A percentile compares a stretch with the other conserved stretches of the same genome.
These are phyloP conservation scores for Stenotaenia linearis DNA, from an alignment of 2,888 invertebrate species.

Conservation along the genomic window DNA sequence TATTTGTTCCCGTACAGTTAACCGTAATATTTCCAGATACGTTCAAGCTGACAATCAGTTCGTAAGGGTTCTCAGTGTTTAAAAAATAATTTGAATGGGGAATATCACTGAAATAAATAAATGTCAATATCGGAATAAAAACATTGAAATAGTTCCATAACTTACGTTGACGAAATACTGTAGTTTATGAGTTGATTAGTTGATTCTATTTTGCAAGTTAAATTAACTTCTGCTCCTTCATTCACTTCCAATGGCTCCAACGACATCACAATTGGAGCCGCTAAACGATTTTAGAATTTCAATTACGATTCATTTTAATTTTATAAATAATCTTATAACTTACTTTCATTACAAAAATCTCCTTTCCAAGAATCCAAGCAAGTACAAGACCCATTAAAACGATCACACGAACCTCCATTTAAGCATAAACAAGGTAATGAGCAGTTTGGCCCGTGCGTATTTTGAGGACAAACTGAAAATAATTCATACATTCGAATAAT, in stretches of 20 bases:
- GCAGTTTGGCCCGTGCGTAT: not conserved
- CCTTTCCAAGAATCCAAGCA: not conserved
- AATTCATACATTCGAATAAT: too few relatives aligned
- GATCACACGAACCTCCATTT: not conserved
- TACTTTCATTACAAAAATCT: not conserved
- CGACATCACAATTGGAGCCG: not conserved
- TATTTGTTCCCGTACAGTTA: not conserved
- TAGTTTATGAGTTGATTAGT: not conserved
- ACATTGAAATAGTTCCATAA: too few relatives aligned
- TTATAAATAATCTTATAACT: not conserved
- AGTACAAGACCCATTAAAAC: not conserved
- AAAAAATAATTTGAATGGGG: too few relatives aligned
- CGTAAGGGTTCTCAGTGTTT: not conserved
- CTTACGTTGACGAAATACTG: not conserved
- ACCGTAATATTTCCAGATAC: not conserved
- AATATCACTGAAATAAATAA: too few relatives aligned
- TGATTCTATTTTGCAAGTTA: not conserved
- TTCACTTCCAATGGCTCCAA: not conserved
- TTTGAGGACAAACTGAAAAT: not conserved
- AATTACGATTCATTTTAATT: too few relatives aligned
- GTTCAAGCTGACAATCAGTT: not conserved
- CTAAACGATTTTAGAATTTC: too few relatives aligned
- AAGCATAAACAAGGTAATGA: not conserved
- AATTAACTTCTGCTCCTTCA: not conserved
- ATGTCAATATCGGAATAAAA: not conserved